Base-by-base conservation (phyloP, 2,888 invertebrate species). In the Athetis lepigone region DNA sequence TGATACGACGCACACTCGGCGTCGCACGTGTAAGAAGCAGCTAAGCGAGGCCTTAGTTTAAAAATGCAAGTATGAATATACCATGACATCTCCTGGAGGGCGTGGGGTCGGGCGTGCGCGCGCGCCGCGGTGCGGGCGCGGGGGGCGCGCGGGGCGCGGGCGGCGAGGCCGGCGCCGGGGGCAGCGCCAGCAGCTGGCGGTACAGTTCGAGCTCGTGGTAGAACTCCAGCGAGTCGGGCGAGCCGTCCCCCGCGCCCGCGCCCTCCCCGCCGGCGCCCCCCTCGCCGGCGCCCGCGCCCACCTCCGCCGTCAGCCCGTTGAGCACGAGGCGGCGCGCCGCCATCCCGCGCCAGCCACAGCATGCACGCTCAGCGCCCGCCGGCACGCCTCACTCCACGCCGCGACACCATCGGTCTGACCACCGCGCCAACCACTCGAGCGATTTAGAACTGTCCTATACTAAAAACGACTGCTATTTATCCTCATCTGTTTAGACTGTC, bases 151-250 rank as follows among this genome's bases (percentile, higher is more conserved):
- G 19, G 6, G 29, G n/a, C 37, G 40, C 29, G 21, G 66, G 60
- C 6, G 57, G 59, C 39, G 59, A 64, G 39, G 69, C 65, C 43
- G 76, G 49, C 62, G 73, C 45, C 64, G 71, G 63, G 47, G 86
- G 86, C 79, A 91, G 83, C 54, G 92, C 92, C 77, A 93, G 85
- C 83, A 93, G 85, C 88, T 92, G 92, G 27, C 90, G 88, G 86
- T 92, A 93, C 79, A 93, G 85, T 83, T 93, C 93, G 55, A 93
- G 86, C 87, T 93, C 93, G 88, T 93, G 93, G 87, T 93, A 93
- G 87, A 91, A 93, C 83, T 90, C 91, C 55, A 84, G 82, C 52
- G 86, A 88, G 85, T 89, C 90, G 33, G 92, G 88, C 68, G 88
- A 86, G 72, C 79, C 54, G 27, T 60, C 37, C 46, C 62, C 69